phyloP scores from a whole-genome alignment of 2,113 vertebrate species.

The Paramisgurnus dabryanus region DNA sequence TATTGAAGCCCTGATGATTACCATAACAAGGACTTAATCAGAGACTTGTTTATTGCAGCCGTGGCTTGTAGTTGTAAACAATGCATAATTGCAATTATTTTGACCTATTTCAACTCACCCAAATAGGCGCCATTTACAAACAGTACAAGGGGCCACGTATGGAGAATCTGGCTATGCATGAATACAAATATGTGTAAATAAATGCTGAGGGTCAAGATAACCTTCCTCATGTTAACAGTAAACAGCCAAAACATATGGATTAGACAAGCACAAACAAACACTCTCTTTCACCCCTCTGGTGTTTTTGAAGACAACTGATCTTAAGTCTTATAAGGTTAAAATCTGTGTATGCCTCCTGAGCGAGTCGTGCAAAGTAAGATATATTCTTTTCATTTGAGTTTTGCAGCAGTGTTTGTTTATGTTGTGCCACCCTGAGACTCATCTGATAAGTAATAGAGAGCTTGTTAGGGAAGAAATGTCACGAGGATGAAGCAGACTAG shows the following conservation, averaged over 20 bases:
- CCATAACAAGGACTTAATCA: not conserved
- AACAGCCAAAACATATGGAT: slow-evolving; percentile 15
- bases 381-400: slow-evolving; percentile 35
- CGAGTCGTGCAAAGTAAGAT: slow-evolving; percentile 16
- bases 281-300: not conserved
- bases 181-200: not conserved
- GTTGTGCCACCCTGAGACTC: slow-evolving; percentile 46
- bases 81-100: not conserved
- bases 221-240: not conserved
- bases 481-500: slow-evolving; percentile 46
- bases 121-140: not conserved
- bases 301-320: not conserved
- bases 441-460: slow-evolving; percentile 48
- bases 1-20: not conserved
- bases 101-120: not conserved
- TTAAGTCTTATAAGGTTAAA: slow-evolving; percentile 14
- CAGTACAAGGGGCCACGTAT: not conserved
- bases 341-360: not conserved
- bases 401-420: slow-evolving; percentile 41
- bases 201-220: not conserved
- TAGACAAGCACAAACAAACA: not conserved
- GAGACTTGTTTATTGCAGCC: not conserved
- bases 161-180: not conserved
- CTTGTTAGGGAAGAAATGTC: slow-evolving; percentile 44
- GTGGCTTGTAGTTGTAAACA: not conserved